Evolutionary conservation across 2,888 invertebrate species (phyloP).

Genomic region (Trichacis sp.): DNA sequence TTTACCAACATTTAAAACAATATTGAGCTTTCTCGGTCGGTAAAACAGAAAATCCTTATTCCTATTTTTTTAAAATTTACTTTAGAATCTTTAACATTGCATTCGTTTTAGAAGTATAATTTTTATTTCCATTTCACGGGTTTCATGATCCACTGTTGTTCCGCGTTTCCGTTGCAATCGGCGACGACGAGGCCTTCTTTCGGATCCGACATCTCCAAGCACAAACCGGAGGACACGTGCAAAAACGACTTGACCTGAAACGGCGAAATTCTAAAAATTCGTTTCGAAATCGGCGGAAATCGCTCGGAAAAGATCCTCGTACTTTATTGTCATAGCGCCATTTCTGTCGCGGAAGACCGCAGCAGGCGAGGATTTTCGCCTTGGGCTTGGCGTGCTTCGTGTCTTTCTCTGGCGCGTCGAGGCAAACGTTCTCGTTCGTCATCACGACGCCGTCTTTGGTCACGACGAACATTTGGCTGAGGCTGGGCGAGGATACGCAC

Average conservation of each 20-base stretch:
- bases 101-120: no score
- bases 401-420: constrained; percentile 77
- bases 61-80: no score
- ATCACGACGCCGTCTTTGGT: constrained; percentile 79
- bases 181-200: constrained; percentile 73
- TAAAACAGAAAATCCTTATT: no score
- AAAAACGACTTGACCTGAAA: constrained; percentile 71
- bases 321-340: constrained; percentile 76
- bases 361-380: constrained; percentile 81
- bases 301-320: no score
- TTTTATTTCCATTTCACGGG: constrained; percentile 76
- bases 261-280: constrained; percentile 41
- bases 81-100: no score
- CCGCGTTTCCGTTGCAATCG: constrained; percentile 72
- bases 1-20: no score
- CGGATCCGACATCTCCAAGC: constrained; percentile 72
- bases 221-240: constrained; percentile 73
- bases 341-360: constrained; percentile 75
- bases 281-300: no score
- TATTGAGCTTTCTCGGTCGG: no score
- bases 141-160: constrained; percentile 80
- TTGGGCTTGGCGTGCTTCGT: constrained; percentile 72
- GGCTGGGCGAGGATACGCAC: constrained; percentile 74
- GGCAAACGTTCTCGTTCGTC: constrained; percentile 89
- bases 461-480: constrained; percentile 80